Evolutionary conservation across 2,113 vertebrate species (phyloP).

Genomic region (Erpornis zantholeuca): DNA sequence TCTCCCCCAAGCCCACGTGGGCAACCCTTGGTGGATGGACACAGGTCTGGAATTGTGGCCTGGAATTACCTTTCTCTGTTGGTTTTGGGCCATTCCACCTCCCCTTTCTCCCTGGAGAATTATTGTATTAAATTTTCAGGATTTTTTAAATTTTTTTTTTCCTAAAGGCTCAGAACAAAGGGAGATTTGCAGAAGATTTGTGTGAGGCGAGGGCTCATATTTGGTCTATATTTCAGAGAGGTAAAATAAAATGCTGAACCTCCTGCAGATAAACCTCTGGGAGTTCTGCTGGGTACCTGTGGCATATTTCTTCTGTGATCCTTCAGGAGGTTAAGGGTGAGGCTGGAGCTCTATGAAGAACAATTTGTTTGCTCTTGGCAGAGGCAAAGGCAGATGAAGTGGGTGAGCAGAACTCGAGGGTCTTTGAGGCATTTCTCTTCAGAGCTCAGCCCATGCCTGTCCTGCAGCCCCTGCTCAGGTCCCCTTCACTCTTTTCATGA

Average conservation of each 20-base stretch:
- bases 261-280: not conserved
- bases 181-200: constrained; percentile 36
- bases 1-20: not conserved
- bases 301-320: not conserved
- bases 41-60: fast-evolving
- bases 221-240: constrained; percentile 30
- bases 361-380: constrained; percentile 17
- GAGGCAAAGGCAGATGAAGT: not conserved
- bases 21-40: not conserved
- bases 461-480: not conserved
- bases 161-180: not conserved
- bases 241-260: not conserved
- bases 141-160: not conserved
- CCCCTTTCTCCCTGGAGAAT: not conserved
- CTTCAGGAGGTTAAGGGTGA: not conserved
- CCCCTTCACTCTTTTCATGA: not conserved
- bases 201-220: not conserved
- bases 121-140: not conserved
- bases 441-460: not conserved
- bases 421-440: not conserved
- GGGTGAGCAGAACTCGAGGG: not conserved
- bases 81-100: not conserved
- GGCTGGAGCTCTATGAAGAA: not conserved
- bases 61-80: not conserved
- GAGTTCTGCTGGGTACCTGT: not conserved